Base-by-base conservation (phyloP, 2,888 invertebrate species). In the Pteria penguin region DNA sequence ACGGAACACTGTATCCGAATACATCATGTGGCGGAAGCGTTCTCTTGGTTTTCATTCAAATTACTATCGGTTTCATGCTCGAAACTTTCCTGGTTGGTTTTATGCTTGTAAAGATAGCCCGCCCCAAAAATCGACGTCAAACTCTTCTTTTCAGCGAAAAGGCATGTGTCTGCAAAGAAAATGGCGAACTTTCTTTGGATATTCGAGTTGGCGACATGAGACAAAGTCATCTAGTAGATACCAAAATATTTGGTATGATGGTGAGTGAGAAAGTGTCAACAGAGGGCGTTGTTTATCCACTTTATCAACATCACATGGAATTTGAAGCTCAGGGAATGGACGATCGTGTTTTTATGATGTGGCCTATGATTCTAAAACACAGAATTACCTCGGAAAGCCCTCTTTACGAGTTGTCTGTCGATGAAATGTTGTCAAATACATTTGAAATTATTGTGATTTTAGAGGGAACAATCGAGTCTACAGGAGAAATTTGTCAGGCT, bases 321-420 rank as follows among this genome's bases (percentile, higher is more conserved):
- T 96, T 97, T 52, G 97, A 97, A 86, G 97, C 97, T 0, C 97
- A 97, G 86, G 96, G 96, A 18, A 96, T 96, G 89, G 97, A 97
- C 90, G 97, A 98, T 92, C 94, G 97, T 71, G 95, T 98, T 82
- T 97, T 98, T 94, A 97, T 99, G 91, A 97, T 98, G 87, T 98
- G 98, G 98, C 98, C 98, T 3, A 97, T 97, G 87, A 98, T 97
- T 33, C 96, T 98, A 79, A 97, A 97, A 33, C 98, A 98, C 93
- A 96, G 95, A 92, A 98, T 98, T 90, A 96, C 97, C 92, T 95
- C 96, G 78, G 94, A 95, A 82, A 97, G 97, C 75, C 98, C 98
- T 0, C 94, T 98, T 45, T 98, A 96, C 93, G 95, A 95, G 89
- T 94, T 98, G 88, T 96, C 96, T 0, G 97, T 97, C 18, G 95